Percentiles rank a stretch among this genome's conserved stretches.
These are phyloP conservation scores for Sipha flava DNA, from an alignment of 1,140 invertebrate species.

Conservation along the genomic window DNA sequence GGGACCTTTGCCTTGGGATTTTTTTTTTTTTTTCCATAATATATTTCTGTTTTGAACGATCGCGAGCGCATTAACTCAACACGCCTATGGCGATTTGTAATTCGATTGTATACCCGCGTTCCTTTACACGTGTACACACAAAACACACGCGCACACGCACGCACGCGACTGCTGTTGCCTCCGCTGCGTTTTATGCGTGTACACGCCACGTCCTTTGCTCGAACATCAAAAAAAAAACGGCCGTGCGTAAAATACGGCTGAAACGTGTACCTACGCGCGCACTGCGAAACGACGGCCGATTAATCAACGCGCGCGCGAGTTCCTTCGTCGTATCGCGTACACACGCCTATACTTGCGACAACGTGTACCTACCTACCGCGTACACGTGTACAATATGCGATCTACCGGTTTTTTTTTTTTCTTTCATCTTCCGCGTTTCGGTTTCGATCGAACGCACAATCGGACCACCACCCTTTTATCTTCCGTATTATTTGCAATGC, in stretches of 20 bases:
- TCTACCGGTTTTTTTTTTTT: not conserved
- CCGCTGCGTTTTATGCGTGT: not conserved
- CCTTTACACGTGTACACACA: no score
- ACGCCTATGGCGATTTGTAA: conserved; percentile 11
- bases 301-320: not conserved
- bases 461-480: not conserved
- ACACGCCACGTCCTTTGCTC: not conserved
- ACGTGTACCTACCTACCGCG: not conserved
- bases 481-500: not conserved
- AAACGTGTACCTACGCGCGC: not conserved
- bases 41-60: not conserved
- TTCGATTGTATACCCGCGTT: not conserved
- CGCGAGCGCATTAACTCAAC: conserved; percentile 2
- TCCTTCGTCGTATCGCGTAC: not conserved
- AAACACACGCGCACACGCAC: no score
- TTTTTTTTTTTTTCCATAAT: not conserved
- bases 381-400: not conserved
- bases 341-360: not conserved
- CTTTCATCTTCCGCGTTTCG: not conserved
- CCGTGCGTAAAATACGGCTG: not conserved
- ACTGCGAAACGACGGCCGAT: not conserved
- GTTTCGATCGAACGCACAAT: not conserved
- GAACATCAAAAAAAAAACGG: not conserved
- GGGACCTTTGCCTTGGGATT: not conserved
- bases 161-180: not conserved